These are phyloP conservation scores for Agrochola lychnidis DNA, from an alignment of 2,888 invertebrate species.

Conservation along the genomic window DNA sequence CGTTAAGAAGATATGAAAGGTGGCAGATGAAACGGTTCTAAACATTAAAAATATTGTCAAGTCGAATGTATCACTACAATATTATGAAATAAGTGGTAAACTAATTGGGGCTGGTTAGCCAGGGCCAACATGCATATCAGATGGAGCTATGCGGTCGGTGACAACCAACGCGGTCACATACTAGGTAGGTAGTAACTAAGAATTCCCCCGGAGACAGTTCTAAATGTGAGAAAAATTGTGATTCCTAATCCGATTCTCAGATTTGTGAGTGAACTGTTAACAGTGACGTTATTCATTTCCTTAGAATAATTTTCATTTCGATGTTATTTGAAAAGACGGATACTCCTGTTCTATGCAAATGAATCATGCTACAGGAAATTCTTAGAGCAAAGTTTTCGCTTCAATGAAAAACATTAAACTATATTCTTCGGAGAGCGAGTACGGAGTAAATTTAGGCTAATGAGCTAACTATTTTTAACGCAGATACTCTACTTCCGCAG, in stretches of 20 bases:
- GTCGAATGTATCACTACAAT: neutral
- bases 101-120: neutral
- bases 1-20: conserved; percentile 1
- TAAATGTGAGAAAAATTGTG: neutral
- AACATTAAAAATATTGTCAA: neutral
- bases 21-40: conserved; percentile 3
- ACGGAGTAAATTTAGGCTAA: conserved; percentile 73
- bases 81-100: conserved; percentile 18
- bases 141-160: conserved; percentile 8
- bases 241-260: neutral
- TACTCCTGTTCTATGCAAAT: conserved; percentile 6
- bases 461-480: conserved; percentile 77
- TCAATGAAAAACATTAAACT: conserved; percentile 46
- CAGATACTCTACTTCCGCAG: conserved; percentile 66
- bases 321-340: conserved; percentile 2
- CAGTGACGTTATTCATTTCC: neutral
- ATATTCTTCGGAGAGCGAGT: conserved; percentile 44
- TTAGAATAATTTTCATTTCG: neutral
- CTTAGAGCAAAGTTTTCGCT: conserved; percentile 27
- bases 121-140: conserved; percentile 10
- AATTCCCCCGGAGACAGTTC: neutral
- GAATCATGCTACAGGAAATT: conserved; percentile 41
- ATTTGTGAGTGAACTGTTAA: neutral
- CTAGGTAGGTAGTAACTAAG: neutral
- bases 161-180: neutral